Base-by-base conservation (phyloP, 2,888 invertebrate species). In the Meganola albula region DNA sequence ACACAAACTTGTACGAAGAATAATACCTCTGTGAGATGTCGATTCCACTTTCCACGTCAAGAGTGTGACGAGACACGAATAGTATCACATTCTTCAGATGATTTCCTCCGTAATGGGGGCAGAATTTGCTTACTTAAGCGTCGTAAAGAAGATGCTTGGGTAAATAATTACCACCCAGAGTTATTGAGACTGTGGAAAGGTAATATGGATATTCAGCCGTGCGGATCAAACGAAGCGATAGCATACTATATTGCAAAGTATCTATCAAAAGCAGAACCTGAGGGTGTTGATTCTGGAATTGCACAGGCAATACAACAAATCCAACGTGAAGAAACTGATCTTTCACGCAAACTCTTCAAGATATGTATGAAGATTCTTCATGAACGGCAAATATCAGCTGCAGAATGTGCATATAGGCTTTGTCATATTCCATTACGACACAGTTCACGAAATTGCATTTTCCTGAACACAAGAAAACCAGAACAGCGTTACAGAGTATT, bases 361-460 rank as follows among this genome's bases (percentile, higher is more conserved):
- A 38, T 58, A 34, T 62, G 56, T 20, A 60, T 61, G 58, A 30
- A 30, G 10, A 57, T 64, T 34, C 28, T 64, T 10, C 32, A 49
- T 12, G 50, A 62, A 43, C 34, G 57, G 23, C 53, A 58, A 51
- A 43, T 63, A 7, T 59, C 60, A 28, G 53, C 59, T 9, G 21
- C 30, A 12, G 58, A 63, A 53, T 60, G 54, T 35, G 58, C 36
- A 8, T 60, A 31, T 40, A 27, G 30, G 10, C 16, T 16, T 3
- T 18, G 18, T 16, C 27, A 27, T 18, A n/a, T 18, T 2, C n/a
- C 54, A 14, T 44, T 63, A 10, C 20, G 32, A 6, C 21, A 34
- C 10, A 34, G 29, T 13, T 34, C 34, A 14, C 5, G 29, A 20
- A 34, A 5, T n/a, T 10, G 18, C 4, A 21, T 26, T 10, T 34